Base-by-base conservation (phyloP, 2,113 vertebrate genomes). In the Catharus bicknelli region DNA sequence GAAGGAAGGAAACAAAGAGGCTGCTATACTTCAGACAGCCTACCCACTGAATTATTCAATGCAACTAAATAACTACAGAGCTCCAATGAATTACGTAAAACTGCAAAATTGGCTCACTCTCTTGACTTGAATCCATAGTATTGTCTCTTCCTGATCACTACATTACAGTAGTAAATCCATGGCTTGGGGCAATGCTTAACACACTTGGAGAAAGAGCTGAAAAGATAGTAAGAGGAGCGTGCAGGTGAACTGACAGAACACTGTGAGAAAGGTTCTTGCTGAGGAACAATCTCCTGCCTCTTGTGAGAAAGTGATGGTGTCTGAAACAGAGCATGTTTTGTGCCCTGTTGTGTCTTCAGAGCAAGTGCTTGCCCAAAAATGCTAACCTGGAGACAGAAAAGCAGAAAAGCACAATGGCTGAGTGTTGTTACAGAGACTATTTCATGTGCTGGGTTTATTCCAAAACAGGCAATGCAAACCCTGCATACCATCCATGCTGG, bases 31-130 rank as follows among this genome's bases (percentile, higher is more conserved):
- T 90, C 89, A 90, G 78, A 10, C 54, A 78, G 84, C 55, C 55
- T 74, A 30, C 30, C 11, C 10, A 1, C 43, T 94, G 87, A 94
- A 96, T 95, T 94, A 96, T 96, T 94, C 73, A 96, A 91, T 42
- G 84, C 75, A 74, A 91, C 72, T 67, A 80, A 94, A 77, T 83
- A 96, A 80, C 87, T 80, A 53, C 57, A 70, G 86, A 74, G 51
- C 62, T 70, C 48, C 50, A 42, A 26, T 3, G 45, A 81, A 73
- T 51, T 91, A 58, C 20, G 30, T 70, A 59, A 94, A 90, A 54
- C 55, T 66, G 47, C 54, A 91, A 67, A 92, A 43, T 26, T 27
- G 53, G n/a, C 81, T 87, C 34, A 5, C 25, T 78, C 43, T 48
- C 34, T 55, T 68, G 26, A 59, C 57, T 90, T 34, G 53, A 88